These are phyloP conservation scores for Ardeotis arabs DNA, from an alignment of 2,113 vertebrate genomes.

Conservation along the genomic window DNA sequence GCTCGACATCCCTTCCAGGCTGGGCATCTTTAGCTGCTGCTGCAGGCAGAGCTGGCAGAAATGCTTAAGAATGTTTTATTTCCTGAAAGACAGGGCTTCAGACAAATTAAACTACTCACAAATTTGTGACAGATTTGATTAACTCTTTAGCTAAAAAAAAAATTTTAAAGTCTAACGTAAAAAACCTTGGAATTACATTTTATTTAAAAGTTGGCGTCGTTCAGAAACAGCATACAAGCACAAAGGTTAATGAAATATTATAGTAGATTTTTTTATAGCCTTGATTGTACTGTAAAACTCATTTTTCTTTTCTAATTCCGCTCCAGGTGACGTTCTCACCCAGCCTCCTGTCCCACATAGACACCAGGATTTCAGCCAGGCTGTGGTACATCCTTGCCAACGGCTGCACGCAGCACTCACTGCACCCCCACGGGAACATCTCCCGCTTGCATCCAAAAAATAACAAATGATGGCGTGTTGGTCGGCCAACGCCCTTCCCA, in stretches of 20 bases:
- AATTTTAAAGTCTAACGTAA: not conserved
- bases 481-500: not conserved
- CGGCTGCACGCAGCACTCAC: not conserved
- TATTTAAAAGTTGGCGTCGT: not conserved
- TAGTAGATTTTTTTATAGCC: not conserved
- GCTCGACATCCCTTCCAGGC: not conserved
- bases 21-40: not conserved
- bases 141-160: not conserved
- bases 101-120: not conserved
- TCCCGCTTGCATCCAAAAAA: not conserved
- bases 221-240: not conserved
- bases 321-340: not conserved
- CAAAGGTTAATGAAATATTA: not conserved
- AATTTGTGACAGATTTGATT: not conserved
- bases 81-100: not conserved
- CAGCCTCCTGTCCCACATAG: not conserved
- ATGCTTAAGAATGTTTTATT: not conserved
- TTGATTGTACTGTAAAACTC: not conserved
- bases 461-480: not conserved
- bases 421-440: not conserved
- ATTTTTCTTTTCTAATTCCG: not conserved
- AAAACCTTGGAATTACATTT: not conserved
- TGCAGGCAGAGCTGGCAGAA: not conserved
- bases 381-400: not conserved
- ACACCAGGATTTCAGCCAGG: not conserved